Conservation (phyloP, 2,797 vertebrate species). For the Xenopus petersii region DNA sequence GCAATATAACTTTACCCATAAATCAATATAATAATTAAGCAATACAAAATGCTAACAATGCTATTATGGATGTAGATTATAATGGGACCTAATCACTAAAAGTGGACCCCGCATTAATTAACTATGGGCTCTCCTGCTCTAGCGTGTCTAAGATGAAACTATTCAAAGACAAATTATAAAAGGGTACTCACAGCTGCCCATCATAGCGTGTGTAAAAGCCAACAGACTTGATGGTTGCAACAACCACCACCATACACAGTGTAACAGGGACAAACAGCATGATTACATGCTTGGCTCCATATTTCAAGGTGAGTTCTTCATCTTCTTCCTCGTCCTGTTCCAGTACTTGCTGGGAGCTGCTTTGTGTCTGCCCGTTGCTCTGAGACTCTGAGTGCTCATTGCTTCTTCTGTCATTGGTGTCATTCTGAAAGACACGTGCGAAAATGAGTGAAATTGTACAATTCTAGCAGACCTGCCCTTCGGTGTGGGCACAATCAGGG, state of each 20-base stretch:
- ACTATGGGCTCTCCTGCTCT: too few relatives aligned
- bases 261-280: conserved; percentile 98
- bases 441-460: background rate
- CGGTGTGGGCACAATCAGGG: too few relatives aligned
- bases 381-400: conserved; percentile 65
- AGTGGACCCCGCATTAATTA: too few relatives aligned
- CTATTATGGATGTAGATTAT: too few relatives aligned
- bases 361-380: conserved; percentile 84
- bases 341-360: conserved; percentile 67
- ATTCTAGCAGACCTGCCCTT: too few relatives aligned
- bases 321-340: conserved; percentile 91
- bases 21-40: too few relatives aligned
- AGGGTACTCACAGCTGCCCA: conserved; percentile 89
- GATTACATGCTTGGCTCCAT: conserved; percentile 97
- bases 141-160: too few relatives aligned
- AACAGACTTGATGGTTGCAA: conserved; percentile 97
- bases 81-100: too few relatives aligned
- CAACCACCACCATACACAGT: conserved; percentile 97
- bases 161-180: background rate
- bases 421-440: conserved; percentile 60
- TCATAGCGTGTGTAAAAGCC: conserved; percentile 96
- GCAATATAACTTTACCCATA: too few relatives aligned
- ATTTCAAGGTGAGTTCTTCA: conserved; percentile 94
- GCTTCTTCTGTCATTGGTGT: conserved; percentile 59
- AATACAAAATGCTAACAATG: too few relatives aligned